A percentile compares a stretch with the other conserved stretches of the same genome.
Conservation (phyloP, 2,888 invertebrate genomes). For the Crematogaster levior region DNA sequence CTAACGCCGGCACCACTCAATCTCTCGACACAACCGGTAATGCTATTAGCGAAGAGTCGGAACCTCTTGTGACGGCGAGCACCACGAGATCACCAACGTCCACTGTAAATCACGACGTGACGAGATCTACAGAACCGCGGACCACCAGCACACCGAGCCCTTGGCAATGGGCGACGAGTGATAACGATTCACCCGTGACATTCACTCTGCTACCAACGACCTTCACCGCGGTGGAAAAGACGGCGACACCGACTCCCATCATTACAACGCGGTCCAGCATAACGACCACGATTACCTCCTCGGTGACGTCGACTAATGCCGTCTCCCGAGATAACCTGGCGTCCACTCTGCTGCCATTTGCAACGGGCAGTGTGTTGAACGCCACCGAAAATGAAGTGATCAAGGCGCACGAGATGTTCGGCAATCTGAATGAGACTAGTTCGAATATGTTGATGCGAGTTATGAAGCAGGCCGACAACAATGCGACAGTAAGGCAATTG, state of each 20-base stretch:
- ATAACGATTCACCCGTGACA: slow-evolving; percentile 81
- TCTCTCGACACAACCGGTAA: neutral
- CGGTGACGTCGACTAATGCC: slow-evolving; percentile 75
- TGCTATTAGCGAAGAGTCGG: neutral
- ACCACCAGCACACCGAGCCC: slow-evolving; percentile 68
- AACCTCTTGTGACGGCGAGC: slow-evolving; percentile 67
- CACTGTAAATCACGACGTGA: slow-evolving; percentile 9
- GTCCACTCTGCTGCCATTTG: slow-evolving; percentile 62
- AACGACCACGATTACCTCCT: slow-evolving; percentile 80
- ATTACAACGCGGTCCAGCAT: slow-evolving; percentile 81
- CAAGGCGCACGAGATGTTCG: slow-evolving; percentile 92
- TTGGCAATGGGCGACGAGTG: slow-evolving; percentile 78
- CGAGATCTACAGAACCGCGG: slow-evolving; percentile 23
- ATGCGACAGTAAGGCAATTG: slow-evolving; percentile 91
- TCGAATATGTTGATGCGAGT: slow-evolving; percentile 91
- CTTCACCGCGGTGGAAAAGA: slow-evolving; percentile 73
- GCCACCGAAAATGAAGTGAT: slow-evolving; percentile 89
- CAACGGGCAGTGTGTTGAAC: slow-evolving; percentile 80
- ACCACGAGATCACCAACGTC: slow-evolving; percentile 34
- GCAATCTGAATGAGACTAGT: slow-evolving; percentile 91
- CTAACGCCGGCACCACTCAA: slow-evolving; percentile 4
- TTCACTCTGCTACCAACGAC: slow-evolving; percentile 81
- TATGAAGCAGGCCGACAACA: slow-evolving; percentile 93
- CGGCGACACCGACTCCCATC: slow-evolving; percentile 78
- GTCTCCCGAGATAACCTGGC: slow-evolving; percentile 53